phyloP scores from a whole-genome alignment of 2,113 vertebrate genomes.

The Illadopsis cleaveri region DNA sequence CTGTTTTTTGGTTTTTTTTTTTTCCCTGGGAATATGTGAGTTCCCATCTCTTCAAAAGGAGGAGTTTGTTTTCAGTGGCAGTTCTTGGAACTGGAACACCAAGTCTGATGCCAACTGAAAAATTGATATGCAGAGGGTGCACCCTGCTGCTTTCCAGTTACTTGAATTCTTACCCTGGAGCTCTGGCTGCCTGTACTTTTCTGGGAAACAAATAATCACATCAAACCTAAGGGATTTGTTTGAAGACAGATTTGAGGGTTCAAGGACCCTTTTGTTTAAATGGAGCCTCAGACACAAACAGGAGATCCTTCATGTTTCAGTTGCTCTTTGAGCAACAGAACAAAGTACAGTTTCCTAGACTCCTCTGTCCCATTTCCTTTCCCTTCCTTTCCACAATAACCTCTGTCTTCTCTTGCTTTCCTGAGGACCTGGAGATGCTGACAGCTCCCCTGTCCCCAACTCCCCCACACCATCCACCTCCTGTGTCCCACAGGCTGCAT shows the following conservation, averaged over 20 bases:
- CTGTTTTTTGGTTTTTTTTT: neutral
- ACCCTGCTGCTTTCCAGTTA: neutral
- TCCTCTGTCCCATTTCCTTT: neutral
- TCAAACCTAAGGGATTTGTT: neutral
- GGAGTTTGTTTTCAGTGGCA: slow-evolving; percentile 52
- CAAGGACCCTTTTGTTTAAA: neutral
- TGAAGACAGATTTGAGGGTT: neutral
- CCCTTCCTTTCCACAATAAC: neutral
- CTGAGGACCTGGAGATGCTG: neutral
- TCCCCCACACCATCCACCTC: neutral
- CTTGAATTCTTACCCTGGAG: neutral
- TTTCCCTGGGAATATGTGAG: slow-evolving; percentile 50
- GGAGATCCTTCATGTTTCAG: neutral
- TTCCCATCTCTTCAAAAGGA: slow-evolving; percentile 57
- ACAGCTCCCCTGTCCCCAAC: neutral
- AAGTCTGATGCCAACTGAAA: slow-evolving; percentile 22
- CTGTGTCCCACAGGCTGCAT: neutral
- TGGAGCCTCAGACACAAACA: neutral
- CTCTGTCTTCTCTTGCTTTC: neutral
- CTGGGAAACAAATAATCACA: slow-evolving; percentile 41
- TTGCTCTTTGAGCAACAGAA: neutral
- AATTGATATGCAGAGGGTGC: slow-evolving; percentile 62
- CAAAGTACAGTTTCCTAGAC: neutral
- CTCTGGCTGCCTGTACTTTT: neutral
- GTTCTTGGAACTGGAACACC: slow-evolving; percentile 52